These are phyloP conservation scores for Scomber colias DNA, from an alignment of 2,113 vertebrate genomes.

Conservation along the genomic window DNA sequence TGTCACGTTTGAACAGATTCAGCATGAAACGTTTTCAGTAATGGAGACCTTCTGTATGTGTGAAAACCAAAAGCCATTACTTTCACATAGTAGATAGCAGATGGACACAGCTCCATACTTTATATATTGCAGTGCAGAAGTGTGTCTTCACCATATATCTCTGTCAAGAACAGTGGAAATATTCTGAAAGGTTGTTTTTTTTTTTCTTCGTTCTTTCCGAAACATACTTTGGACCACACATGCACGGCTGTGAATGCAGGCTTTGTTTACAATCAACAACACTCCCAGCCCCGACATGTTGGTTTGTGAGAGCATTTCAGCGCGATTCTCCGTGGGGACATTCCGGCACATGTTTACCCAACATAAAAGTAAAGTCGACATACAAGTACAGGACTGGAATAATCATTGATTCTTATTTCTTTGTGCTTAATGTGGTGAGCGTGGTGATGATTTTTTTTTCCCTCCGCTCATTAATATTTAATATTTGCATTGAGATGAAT, in stretches of 20 bases:
- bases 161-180: not conserved
- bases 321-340: not conserved
- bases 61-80: slow-evolving; percentile 11
- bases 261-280: slow-evolving; percentile 66
- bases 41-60: not conserved
- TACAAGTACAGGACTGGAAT: not conserved
- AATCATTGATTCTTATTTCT: not conserved
- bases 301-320: slow-evolving; percentile 31
- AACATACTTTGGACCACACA: slow-evolving; percentile 33
- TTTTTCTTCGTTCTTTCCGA: not conserved
- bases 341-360: slow-evolving; percentile 45
- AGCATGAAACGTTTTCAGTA: not conserved
- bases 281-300: slow-evolving; percentile 38
- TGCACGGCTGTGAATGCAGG: slow-evolving; percentile 1
- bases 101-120: not conserved
- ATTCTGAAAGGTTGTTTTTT: not conserved
- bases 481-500: not conserved
- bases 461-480: not conserved
- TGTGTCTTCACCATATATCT: not conserved
- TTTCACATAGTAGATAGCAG: not conserved
- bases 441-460: not conserved
- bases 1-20: slow-evolving; percentile 15
- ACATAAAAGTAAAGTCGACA: slow-evolving; percentile 25
- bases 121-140: not conserved
- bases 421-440: not conserved